phyloP scores from a whole-genome alignment of 2,113 vertebrate species.

The Pygathrix nemaeus region DNA sequence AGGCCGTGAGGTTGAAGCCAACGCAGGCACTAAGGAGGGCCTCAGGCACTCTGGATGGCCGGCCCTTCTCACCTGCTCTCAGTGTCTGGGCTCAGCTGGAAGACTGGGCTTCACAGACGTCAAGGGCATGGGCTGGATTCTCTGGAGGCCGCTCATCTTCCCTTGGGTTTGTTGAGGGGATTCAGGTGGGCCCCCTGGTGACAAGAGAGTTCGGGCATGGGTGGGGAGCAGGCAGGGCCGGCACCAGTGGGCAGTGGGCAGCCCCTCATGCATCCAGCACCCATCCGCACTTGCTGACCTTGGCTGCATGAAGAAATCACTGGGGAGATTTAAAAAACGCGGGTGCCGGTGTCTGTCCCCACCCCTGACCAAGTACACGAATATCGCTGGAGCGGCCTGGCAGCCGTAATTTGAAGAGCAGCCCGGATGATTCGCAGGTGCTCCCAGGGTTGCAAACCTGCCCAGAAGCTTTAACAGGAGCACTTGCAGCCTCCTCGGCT shows the following conservation, averaged over 20 bases:
- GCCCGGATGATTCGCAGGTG: accelerated
- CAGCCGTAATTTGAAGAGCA: not conserved
- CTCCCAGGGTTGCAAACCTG: accelerated
- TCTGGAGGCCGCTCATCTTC: accelerated
- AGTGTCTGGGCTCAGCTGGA: accelerated
- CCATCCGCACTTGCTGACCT: accelerated
- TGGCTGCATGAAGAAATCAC: not conserved
- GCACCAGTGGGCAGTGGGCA: accelerated
- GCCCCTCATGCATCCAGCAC: not conserved
- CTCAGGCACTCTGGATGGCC: accelerated
- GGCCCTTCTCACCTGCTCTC: not conserved
- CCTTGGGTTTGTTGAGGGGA: accelerated
- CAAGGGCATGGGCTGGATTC: accelerated
- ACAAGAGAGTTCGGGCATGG: accelerated
- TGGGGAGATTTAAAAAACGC: accelerated
- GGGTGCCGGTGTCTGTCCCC: accelerated
- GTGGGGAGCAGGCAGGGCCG: not conserved
- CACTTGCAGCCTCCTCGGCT: accelerated
- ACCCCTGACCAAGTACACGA: accelerated
- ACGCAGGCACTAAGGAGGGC: accelerated
- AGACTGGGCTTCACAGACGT: not conserved
- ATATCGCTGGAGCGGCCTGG: accelerated
- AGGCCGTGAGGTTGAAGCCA: not conserved
- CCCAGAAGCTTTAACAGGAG: too few species aligned
- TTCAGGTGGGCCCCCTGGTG: not conserved